Conservation (phyloP, 2,113 vertebrate genomes). For the Illadopsis cleaveri region DNA sequence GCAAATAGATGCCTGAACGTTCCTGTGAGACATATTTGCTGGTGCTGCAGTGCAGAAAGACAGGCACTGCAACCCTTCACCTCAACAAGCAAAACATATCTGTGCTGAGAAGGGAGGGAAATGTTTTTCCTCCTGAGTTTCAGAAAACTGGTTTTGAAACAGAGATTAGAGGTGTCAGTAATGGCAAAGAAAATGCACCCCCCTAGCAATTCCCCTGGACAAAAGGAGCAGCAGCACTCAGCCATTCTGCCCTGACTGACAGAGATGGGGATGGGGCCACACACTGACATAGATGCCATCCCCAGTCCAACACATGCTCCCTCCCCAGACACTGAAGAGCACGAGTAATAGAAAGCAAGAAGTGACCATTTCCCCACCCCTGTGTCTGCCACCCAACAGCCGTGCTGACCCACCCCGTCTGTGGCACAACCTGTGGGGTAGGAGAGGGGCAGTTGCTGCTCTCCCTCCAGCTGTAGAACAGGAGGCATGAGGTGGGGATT, state of each 20-base stretch:
- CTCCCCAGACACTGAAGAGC: not conserved
- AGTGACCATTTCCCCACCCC: not conserved
- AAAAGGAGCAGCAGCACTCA: not conserved
- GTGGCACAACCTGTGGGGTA: not conserved
- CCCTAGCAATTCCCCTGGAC: not conserved
- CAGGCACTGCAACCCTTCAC: not conserved
- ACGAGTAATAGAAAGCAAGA: not conserved
- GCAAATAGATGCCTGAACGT: not conserved
- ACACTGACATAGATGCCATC: not conserved
- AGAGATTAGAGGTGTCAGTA: not conserved
- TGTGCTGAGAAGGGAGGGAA: not conserved
- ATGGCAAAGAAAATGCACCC: not conserved
- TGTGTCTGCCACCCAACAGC: not conserved
- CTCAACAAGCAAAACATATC: not conserved
- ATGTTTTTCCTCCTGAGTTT: not conserved
- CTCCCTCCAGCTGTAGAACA: not conserved
- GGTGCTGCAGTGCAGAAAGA: not conserved
- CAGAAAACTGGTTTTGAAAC: not conserved
- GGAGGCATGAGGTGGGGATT: not conserved
- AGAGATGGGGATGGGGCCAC: not conserved
- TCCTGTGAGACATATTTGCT: not conserved
- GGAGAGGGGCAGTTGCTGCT: accelerated
- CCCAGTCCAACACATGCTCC: not conserved
- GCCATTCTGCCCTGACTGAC: not conserved
- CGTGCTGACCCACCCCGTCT: not conserved